Evolutionary conservation across 2,888 invertebrate genomes (phyloP).

Genomic region (Masnerella sp.): DNA sequence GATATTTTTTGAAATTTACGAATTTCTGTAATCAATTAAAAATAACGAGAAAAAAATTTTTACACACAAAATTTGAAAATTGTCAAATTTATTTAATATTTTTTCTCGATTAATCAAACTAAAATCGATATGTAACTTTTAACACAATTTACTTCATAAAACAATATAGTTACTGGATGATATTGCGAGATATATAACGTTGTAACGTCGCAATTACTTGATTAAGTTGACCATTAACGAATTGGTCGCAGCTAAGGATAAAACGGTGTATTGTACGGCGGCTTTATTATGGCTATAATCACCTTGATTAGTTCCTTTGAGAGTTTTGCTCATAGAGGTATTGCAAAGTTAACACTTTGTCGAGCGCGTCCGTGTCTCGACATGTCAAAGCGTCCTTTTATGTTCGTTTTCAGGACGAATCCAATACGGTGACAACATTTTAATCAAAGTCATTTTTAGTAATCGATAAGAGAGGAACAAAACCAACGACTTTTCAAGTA

Average conservation of each 20-base stretch:
- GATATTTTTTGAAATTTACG: too few species aligned
- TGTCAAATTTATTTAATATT: too few species aligned
- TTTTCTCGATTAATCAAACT: too few species aligned
- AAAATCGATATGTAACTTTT: too few species aligned
- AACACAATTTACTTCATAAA: too few species aligned
- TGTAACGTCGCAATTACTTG: slow-evolving; percentile 21
- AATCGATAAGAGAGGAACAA: too few species aligned
- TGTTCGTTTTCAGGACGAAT: slow-evolving; percentile 12
- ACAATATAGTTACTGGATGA: neutral
- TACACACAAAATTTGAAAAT: too few species aligned
- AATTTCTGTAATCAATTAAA: too few species aligned
- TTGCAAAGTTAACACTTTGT: slow-evolving; percentile 21
- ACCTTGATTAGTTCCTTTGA: slow-evolving; percentile 44
- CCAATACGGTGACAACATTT: slow-evolving; percentile 26
- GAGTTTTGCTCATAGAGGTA: slow-evolving; percentile 12
- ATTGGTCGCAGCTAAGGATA: slow-evolving; percentile 21
- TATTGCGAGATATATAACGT: neutral
- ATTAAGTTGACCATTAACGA: slow-evolving; percentile 36
- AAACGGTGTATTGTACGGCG: neutral
- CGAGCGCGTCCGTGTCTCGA: slow-evolving; percentile 2
- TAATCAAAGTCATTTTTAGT: slow-evolving; percentile 12
- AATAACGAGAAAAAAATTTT: too few species aligned
- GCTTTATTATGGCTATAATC: slow-evolving; percentile 28
- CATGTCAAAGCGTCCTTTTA: slow-evolving; percentile 26
- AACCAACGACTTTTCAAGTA: too few species aligned